Conservation (phyloP, 2,797 vertebrate genomes). For the Pteropus rufus region DNA sequence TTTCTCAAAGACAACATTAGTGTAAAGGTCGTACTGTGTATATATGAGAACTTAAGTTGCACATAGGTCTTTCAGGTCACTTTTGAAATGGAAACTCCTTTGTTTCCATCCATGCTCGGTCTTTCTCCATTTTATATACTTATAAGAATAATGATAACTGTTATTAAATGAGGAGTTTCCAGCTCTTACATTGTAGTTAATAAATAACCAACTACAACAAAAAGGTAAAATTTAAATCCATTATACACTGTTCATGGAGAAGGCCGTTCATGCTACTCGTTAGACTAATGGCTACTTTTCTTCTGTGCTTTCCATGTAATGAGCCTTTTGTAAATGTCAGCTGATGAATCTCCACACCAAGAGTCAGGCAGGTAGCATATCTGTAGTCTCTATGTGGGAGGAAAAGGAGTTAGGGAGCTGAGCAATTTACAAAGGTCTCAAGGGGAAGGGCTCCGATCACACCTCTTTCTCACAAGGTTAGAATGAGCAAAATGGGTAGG, state of each 20-base stretch:
- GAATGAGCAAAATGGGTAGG: neutral
- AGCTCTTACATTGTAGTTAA: neutral
- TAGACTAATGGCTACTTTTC: neutral
- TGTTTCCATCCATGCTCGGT: neutral
- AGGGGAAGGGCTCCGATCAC: neutral
- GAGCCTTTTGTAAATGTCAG: neutral
- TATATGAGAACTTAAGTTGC: neutral
- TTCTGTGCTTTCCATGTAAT: neutral
- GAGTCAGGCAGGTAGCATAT: neutral
- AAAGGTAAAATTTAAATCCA: conserved; percentile 6
- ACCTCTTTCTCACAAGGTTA: neutral
- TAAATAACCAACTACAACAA: neutral
- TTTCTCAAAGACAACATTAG: neutral
- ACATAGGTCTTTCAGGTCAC: neutral
- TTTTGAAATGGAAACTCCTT: neutral
- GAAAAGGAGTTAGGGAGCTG: neutral
- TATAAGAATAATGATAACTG: neutral
- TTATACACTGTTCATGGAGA: neutral
- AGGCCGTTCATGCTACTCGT: neutral
- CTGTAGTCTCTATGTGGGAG: neutral
- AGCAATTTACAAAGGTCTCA: neutral
- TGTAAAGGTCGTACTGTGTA: neutral
- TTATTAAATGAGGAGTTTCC: neutral
- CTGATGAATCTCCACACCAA: neutral
- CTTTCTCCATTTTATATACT: neutral